Evolutionary conservation across 2,888 invertebrate genomes (phyloP).

Genomic region (Arge pagana): DNA sequence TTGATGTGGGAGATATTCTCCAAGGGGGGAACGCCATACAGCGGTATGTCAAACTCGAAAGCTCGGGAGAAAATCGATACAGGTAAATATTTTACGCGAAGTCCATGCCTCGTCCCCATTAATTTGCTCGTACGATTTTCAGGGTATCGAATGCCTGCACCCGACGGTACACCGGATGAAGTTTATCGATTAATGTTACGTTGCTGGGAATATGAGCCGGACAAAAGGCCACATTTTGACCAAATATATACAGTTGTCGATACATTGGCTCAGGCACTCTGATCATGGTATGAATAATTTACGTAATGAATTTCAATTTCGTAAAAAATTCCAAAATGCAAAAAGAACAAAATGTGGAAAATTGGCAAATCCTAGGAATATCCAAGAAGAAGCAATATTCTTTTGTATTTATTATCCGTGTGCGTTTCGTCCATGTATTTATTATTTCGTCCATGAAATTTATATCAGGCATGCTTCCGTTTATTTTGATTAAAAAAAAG

Average conservation of each 20-base stretch:
- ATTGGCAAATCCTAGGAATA: too few species aligned
- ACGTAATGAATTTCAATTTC: neutral
- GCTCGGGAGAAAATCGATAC: conserved; percentile 92
- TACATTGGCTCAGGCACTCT: conserved; percentile 59
- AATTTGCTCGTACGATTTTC: too few species aligned
- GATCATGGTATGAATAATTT: neutral
- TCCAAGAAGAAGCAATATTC: neutral
- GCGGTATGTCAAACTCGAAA: conserved; percentile 90
- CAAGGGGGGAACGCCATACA: conserved; percentile 90
- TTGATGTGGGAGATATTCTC: conserved; percentile 97
- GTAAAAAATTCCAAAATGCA: neutral
- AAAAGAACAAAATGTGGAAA: neutral
- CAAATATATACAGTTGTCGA: conserved; percentile 83
- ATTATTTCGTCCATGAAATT: too few species aligned
- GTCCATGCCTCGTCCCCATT: too few species aligned
- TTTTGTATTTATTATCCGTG: too few species aligned
- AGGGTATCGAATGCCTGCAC: conserved; percentile 94
- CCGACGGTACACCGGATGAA: conserved; percentile 85
- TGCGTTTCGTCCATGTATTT: too few species aligned
- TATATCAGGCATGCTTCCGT: too few species aligned
- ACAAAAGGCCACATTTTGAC: conserved; percentile 89
- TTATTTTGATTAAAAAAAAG: too few species aligned
- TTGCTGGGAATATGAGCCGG: conserved; percentile 94
- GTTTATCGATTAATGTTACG: conserved; percentile 89
- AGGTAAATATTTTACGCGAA: too few species aligned